Conservation (phyloP, 2,888 invertebrate genomes). For the Habrosyne pyritoides region DNA sequence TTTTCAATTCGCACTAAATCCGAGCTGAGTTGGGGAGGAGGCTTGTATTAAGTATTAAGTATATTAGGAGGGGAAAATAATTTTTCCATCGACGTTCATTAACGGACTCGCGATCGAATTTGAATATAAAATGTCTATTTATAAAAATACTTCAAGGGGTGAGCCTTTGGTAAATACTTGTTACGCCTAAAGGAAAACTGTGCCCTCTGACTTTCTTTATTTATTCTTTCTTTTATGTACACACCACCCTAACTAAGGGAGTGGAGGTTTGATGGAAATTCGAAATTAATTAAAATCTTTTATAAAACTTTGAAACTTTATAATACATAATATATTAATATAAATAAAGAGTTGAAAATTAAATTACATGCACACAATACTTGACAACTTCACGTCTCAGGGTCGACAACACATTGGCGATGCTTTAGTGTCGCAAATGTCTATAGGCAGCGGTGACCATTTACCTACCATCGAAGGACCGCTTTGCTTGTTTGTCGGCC, state of each 20-base stretch:
- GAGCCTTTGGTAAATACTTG: slow-evolving; percentile 6
- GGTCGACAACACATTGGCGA: too few relatives aligned
- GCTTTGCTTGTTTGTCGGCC: too few relatives aligned
- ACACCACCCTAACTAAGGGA: background rate
- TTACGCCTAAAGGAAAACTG: background rate
- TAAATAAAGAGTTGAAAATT: too few relatives aligned
- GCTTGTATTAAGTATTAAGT: background rate
- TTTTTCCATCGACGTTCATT: slow-evolving; percentile 45
- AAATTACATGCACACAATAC: too few relatives aligned
- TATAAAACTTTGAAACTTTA: too few relatives aligned
- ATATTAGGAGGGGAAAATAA: slow-evolving; percentile 26
- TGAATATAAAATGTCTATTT: slow-evolving; percentile 52
- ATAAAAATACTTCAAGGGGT: slow-evolving; percentile 16
- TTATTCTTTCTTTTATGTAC: background rate
- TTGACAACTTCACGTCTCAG: too few relatives aligned
- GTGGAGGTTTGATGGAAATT: background rate
- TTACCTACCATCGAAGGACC: too few relatives aligned
- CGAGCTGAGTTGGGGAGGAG: slow-evolving; percentile 28
- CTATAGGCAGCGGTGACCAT: too few relatives aligned
- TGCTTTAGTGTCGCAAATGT: too few relatives aligned
- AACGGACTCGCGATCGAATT: slow-evolving; percentile 45
- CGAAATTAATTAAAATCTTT: too few relatives aligned
- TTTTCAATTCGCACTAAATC: slow-evolving; percentile 50
- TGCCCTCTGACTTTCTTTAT: background rate
- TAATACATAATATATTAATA: too few relatives aligned